Evolutionary conservation across 2,113 vertebrate species (phyloP).

Genomic region (Paracanthobrama guichenoti): DNA sequence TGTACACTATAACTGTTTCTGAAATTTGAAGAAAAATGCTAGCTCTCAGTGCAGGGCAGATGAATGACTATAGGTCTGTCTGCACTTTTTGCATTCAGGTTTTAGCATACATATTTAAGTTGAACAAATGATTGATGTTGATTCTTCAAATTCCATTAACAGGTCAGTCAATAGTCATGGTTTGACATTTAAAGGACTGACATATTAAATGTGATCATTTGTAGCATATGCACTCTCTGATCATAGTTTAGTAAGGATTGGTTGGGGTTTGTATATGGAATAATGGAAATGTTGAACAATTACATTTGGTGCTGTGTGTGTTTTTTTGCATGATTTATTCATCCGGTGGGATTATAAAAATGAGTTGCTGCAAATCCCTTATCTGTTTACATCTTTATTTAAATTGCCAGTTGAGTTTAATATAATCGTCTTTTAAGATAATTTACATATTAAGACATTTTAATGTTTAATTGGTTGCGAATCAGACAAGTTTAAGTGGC

Average conservation of each 20-base stretch:
- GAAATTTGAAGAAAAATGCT: neutral
- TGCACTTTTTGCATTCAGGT: neutral
- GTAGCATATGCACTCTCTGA: neutral
- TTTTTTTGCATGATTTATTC: neutral
- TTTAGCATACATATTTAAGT: neutral
- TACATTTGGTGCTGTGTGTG: neutral
- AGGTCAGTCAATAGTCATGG: neutral
- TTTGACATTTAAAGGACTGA: neutral
- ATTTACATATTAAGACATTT: neutral
- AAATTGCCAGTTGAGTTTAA: neutral
- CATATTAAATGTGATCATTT: neutral
- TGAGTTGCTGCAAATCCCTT: neutral
- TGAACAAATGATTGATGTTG: neutral
- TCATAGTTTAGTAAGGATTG: neutral
- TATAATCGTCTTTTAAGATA: neutral
- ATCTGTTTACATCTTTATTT: neutral
- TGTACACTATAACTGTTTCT: neutral
- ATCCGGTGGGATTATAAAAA: neutral
- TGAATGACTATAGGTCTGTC: neutral
- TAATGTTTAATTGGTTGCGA: neutral
- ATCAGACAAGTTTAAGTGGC: neutral
- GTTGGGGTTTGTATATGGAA: too few species aligned
- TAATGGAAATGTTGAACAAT: neutral
- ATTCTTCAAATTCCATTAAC: neutral
- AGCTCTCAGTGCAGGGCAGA: neutral